Evolutionary conservation across 2,888 invertebrate species (phyloP).

Genomic region (Ashinkailepas kermadecensis): DNA sequence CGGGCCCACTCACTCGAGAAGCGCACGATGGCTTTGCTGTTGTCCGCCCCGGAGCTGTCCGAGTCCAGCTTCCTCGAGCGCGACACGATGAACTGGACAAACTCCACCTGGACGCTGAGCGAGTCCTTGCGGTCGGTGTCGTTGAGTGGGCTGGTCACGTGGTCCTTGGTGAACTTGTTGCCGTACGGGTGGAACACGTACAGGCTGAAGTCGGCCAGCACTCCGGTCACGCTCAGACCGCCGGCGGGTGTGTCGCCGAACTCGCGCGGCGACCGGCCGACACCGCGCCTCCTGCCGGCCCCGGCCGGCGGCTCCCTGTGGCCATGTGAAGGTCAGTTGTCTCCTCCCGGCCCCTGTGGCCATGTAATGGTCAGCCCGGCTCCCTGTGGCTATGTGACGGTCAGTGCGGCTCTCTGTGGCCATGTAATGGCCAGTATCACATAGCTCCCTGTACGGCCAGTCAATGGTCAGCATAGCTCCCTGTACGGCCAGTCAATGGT

Average conservation of each 20-base stretch:
- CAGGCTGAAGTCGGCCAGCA: conserved; percentile 92
- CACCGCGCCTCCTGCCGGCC: conserved; percentile 6
- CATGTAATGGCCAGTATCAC: too few species aligned
- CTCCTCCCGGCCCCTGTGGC: too few species aligned
- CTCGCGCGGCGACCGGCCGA: not conserved
- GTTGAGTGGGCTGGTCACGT: conserved; percentile 42
- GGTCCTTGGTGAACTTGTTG: conserved; percentile 49
- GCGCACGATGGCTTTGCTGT: conserved; percentile 64
- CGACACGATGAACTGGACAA: conserved; percentile 90
- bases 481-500: too few species aligned
- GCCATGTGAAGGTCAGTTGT: too few species aligned
- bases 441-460: too few species aligned
- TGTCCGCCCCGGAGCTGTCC: conserved; percentile 48
- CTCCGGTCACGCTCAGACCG: conserved; percentile 88
- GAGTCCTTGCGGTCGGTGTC: conserved; percentile 92
- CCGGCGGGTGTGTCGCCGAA: conserved; percentile 56
- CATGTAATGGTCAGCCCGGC: too few species aligned
- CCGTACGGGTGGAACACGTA: conserved; percentile 99
- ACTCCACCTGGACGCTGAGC: conserved; percentile 90
- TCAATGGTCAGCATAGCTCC: too few species aligned
- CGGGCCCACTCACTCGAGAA: conserved; percentile 65
- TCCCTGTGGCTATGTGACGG: too few species aligned
- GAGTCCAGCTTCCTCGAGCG: conserved; percentile 82
- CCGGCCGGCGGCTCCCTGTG: not conserved
- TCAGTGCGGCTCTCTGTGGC: too few species aligned